phyloP scores from a whole-genome alignment of 2,113 vertebrate species.

The Tamias sibiricus region DNA sequence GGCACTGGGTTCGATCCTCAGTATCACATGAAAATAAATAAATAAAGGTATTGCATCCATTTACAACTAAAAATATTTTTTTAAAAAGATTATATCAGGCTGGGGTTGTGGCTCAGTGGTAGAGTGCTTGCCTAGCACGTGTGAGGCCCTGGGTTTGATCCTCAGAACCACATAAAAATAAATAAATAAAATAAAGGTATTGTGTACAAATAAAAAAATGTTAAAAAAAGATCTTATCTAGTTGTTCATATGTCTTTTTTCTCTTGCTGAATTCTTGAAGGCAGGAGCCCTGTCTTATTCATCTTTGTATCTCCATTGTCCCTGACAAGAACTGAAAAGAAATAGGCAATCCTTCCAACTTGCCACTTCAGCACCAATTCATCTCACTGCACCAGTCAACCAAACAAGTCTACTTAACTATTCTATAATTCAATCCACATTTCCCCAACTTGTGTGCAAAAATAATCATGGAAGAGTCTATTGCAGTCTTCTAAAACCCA shows the following conservation, averaged over 20 bases:
- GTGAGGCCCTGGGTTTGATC: no score
- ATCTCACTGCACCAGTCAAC: conserved; percentile 51
- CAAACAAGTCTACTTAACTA: conserved; percentile 49
- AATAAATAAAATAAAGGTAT: no score
- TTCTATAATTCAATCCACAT: conserved; percentile 6
- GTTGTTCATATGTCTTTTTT: not conserved
- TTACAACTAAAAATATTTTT: no score
- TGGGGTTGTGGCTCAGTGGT: no score
- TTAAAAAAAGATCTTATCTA: no score
- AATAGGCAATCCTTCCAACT: conserved; percentile 31
- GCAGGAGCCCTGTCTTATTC: not conserved
- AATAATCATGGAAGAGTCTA: not conserved
- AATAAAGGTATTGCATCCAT: no score
- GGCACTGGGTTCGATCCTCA: no score
- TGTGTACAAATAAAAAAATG: no score
- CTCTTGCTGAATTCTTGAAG: not conserved
- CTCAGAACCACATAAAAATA: no score
- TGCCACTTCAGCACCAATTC: conserved; percentile 42
- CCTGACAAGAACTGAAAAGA: conserved; percentile 48
- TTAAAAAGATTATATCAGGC: no score
- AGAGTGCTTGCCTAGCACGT: no score
- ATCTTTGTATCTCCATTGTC: not conserved
- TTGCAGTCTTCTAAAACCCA: conserved; percentile 18
- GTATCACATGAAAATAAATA: no score
- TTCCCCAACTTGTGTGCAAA: conserved; percentile 36